Conservation (phyloP, 2,113 vertebrate species). For the Coreoperca whiteheadi region DNA sequence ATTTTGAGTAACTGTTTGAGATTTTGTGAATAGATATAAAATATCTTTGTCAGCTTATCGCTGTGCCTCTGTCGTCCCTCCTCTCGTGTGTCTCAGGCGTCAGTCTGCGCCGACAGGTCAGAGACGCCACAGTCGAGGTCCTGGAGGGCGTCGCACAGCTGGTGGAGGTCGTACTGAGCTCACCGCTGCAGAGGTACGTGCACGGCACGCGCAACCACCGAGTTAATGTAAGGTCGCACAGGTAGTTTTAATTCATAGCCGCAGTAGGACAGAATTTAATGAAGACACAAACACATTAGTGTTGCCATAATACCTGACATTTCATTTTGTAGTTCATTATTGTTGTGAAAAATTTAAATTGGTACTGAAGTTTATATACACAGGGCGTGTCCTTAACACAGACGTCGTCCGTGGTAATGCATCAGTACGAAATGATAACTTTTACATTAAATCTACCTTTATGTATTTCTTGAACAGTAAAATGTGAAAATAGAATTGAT, state of each 20-base stretch:
- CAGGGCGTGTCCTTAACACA: too few relatives aligned
- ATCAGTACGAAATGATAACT: too few relatives aligned
- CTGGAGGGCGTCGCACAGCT: constrained; percentile 90
- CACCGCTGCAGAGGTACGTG: constrained; percentile 87
- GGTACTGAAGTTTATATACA: too few relatives aligned
- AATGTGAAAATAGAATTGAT: too few relatives aligned
- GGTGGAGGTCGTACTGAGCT: constrained; percentile 85
- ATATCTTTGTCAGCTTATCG: neutral
- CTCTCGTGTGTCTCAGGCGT: constrained; percentile 82
- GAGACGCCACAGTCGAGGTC: constrained; percentile 86
- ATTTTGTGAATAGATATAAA: neutral
- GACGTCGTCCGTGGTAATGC: too few relatives aligned
- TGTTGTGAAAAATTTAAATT: too few relatives aligned
- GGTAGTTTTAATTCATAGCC: too few relatives aligned
- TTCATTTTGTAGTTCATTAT: neutral
- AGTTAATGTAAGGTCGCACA: neutral
- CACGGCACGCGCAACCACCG: neutral
- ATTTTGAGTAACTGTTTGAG: neutral
- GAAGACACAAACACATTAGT: neutral
- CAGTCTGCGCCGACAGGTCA: constrained; percentile 87
- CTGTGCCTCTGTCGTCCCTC: neutral
- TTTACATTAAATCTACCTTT: neutral
- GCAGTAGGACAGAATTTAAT: too few relatives aligned
- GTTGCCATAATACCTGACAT: neutral
- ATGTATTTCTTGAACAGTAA: neutral